These are phyloP conservation scores for Boleophthalmus pectinirostris DNA, from an alignment of 2,113 vertebrate genomes.

Conservation along the genomic window DNA sequence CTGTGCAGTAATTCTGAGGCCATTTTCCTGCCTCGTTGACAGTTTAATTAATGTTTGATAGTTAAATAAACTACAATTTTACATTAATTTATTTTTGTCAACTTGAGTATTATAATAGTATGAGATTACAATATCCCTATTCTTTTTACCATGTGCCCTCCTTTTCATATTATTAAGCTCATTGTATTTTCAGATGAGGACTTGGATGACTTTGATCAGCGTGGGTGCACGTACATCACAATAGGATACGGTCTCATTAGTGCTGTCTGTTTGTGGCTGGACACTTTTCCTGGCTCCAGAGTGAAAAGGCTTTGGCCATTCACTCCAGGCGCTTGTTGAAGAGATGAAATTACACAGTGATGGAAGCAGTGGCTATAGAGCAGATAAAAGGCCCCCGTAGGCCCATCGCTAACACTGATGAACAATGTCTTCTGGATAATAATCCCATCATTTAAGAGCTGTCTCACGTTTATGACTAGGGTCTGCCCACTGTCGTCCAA, in stretches of 20 bases:
- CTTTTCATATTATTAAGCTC: constrained; percentile 34
- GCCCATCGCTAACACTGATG: not conserved
- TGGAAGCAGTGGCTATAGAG: constrained; percentile 4
- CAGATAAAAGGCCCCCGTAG: constrained; percentile 2
- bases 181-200: constrained; percentile 44
- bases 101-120: not conserved
- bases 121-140: too few relatives aligned
- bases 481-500: constrained; percentile 18
- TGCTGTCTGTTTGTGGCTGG: constrained; percentile 13
- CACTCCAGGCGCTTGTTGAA: constrained; percentile 4
- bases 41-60: not conserved
- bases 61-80: not conserved
- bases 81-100: not conserved
- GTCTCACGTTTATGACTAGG: constrained; percentile 27
- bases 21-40: too few relatives aligned
- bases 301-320: not conserved
- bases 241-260: constrained; percentile 8
- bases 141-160: not conserved
- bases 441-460: constrained; percentile 7
- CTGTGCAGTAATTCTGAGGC: too few relatives aligned
- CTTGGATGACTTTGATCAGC: constrained; percentile 22
- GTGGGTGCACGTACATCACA: constrained; percentile 29
- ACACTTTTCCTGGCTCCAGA: constrained; percentile 10
- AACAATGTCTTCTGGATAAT: constrained; percentile 17
- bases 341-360: constrained; percentile 10